Percentiles rank a stretch among this genome's conserved stretches.
Evolutionary conservation across 2,888 invertebrate genomes (phyloP).

Genomic region (Meloe dianella): DNA sequence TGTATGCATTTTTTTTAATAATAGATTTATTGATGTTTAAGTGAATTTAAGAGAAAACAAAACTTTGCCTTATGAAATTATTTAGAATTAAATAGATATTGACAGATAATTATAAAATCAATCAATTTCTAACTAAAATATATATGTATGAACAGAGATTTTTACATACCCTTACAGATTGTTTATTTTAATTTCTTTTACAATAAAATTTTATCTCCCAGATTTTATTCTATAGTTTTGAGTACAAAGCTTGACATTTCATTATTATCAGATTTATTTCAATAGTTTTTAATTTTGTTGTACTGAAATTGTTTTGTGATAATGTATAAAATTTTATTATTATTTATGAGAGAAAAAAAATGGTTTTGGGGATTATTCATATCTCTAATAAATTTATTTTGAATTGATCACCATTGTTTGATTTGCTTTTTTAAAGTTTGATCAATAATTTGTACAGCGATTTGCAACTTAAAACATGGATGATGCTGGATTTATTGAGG

Average conservation of each 20-base stretch:
- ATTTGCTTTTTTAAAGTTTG: constrained; percentile 31
- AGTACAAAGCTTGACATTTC: not conserved
- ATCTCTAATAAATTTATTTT: constrained; percentile 58
- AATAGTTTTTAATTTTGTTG: constrained; percentile 47
- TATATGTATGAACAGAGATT: not conserved
- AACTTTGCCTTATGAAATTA: constrained; percentile 35
- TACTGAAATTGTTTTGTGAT: constrained; percentile 61
- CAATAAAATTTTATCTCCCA: constrained; percentile 18
- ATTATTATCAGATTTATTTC: constrained; percentile 7
- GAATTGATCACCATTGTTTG: no score
- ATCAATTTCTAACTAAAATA: not conserved
- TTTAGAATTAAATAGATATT: constrained; percentile 29
- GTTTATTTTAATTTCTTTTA: constrained; percentile 16
- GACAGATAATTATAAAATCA: not conserved
- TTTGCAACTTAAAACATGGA: constrained; percentile 46
- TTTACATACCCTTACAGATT: not conserved
- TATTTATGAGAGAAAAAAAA: constrained; percentile 18
- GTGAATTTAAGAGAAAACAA: constrained; percentile 10
- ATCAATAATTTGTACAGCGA: constrained; percentile 30
- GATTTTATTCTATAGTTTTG: not conserved
- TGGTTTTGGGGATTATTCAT: constrained; percentile 56
- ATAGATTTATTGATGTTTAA: not conserved
- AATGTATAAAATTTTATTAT: constrained; percentile 53
- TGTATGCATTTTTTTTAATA: not conserved
- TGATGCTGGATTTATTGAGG: constrained; percentile 51